Base-by-base conservation (phyloP, 2,797 vertebrate genomes). In the Diplodus sargus region DNA sequence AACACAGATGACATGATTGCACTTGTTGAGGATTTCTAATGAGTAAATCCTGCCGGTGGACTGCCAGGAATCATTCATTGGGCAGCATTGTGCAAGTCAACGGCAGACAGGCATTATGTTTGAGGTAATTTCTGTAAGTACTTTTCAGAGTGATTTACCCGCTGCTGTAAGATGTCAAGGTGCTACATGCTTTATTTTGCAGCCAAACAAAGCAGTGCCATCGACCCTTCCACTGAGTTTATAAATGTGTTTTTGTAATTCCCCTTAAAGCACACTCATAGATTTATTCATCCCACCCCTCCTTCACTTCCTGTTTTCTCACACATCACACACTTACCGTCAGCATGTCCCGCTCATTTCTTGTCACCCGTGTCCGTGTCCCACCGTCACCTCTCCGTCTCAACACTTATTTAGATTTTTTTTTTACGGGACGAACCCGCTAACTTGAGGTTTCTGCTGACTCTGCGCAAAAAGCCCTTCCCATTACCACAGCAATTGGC, bases 381-480 rank as follows among this genome's bases (percentile, higher is more conserved):
- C 39, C 14, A 48, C 28, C 57, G 8, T 71, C 70, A 45, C 45
- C 18, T 70, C 67, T 23, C 23, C 45, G 74, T 74, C 15, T 25
- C 66, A 39, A 61, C 23, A 77, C 25, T 74, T 86, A 82, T 84
- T 81, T 72, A 30, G 76, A 82, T 48, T 76, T 81, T 76, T 81
- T 76, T 81, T 70, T 39, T 70, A 81, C 57, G 39, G 30, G 65
- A 57, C 73, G 76, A 87, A 86, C 81, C 80, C 70, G 82, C 76
- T 84, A 84, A 74, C 83, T 87, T 74, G 45, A n/a, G 14, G 7
- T 78, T 85, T 86, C 51, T 79, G 90, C 85, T 89, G 85, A 91
- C 70, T 84, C 58, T 69, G 84, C 89, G 34, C 56, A 72, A 87
- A 72, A 87, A 76, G 22, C 56, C 74, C 71, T 47, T 58, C 68